Percentiles rank a stretch among this genome's conserved stretches.
Conservation (phyloP, 2,888 invertebrate species). For the Cryptus armator region DNA sequence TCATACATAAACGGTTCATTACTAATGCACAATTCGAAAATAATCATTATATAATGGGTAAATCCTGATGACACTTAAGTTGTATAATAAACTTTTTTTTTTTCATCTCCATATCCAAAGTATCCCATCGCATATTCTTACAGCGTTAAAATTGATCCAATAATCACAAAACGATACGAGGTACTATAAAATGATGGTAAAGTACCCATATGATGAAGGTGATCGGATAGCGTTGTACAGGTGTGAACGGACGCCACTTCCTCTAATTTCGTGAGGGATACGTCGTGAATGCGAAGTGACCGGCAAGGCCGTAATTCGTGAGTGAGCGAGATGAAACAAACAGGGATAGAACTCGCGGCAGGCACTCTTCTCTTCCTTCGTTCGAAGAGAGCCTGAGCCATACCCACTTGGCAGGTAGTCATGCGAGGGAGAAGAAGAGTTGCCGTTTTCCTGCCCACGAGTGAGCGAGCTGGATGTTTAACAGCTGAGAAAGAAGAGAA, state of each 20-base stretch:
- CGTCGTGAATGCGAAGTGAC: conserved; percentile 71
- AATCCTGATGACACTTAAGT: neutral
- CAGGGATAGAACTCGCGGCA: conserved; percentile 11
- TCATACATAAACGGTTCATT: neutral
- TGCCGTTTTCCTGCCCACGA: conserved; percentile 57
- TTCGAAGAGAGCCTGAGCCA: conserved; percentile 42
- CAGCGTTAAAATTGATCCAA: conserved; percentile 18
- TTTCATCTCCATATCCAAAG: neutral
- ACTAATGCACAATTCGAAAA: neutral
- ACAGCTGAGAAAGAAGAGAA: conserved; percentile 60
- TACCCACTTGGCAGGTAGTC: conserved; percentile 78
- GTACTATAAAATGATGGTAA: neutral
- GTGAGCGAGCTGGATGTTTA: conserved; percentile 61
- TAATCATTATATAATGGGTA: neutral
- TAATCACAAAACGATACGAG: conserved; percentile 7
- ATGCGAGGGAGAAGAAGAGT: conserved; percentile 67
- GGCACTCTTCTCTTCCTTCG: conserved; percentile 13
- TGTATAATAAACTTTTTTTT: neutral
- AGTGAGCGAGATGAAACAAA: conserved; percentile 54
- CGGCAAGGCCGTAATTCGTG: conserved; percentile 66
- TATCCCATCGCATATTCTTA: neutral
- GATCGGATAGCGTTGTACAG: conserved; percentile 58
- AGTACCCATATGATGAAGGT: conserved; percentile 40
- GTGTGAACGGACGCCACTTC: conserved; percentile 71
- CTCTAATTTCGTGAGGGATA: conserved; percentile 69